Evolutionary conservation across 1,140 invertebrate genomes (phyloP).

Genomic region (Drosophila ironensis): DNA sequence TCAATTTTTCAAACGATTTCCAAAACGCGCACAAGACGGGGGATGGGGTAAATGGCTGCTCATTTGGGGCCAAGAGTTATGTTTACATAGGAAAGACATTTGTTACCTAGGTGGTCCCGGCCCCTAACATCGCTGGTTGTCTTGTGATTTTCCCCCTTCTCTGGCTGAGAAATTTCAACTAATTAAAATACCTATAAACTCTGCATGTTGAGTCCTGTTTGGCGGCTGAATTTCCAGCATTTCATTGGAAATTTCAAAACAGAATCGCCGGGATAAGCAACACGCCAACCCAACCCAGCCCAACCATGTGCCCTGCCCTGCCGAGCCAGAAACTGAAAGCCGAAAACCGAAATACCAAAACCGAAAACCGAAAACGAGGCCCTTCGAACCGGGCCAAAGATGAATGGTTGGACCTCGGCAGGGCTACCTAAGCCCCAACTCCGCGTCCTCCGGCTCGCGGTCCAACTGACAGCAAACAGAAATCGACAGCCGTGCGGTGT

Average conservation of each 20-base stretch:
- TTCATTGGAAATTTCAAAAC: conserved; percentile 69
- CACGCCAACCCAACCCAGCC: conserved; percentile 67
- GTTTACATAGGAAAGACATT: conserved; percentile 34
- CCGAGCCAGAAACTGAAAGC: background rate
- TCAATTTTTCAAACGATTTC: conserved; percentile 46
- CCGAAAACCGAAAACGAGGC: conserved; percentile 22
- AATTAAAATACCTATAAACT: conserved; percentile 77
- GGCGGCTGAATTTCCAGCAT: conserved; percentile 57
- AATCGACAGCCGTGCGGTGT: conserved; percentile 72
- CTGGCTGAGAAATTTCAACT: conserved; percentile 53
- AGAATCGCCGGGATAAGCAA: conserved; percentile 64
- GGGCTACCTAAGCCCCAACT: conserved; percentile 8
- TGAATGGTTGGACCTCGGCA: conserved; percentile 63
- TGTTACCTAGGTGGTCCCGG: conserved; percentile 53
- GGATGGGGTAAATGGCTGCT: conserved; percentile 8
- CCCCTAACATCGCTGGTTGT: background rate
- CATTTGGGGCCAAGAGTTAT: conserved; percentile 46
- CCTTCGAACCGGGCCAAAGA: conserved; percentile 74
- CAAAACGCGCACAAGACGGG: conserved; percentile 21
- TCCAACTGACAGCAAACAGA: conserved; percentile 69
- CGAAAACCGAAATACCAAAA: conserved; percentile 14
- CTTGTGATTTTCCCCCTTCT: conserved; percentile 3
- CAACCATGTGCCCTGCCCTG: too few relatives aligned
- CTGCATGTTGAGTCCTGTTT: conserved; percentile 65
- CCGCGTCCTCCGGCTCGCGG: background rate